Evolutionary conservation across 2,113 vertebrate species (phyloP), one percentile per base, ranked within the genome.

Genomic region (Ictalurus furcatus): DNA sequence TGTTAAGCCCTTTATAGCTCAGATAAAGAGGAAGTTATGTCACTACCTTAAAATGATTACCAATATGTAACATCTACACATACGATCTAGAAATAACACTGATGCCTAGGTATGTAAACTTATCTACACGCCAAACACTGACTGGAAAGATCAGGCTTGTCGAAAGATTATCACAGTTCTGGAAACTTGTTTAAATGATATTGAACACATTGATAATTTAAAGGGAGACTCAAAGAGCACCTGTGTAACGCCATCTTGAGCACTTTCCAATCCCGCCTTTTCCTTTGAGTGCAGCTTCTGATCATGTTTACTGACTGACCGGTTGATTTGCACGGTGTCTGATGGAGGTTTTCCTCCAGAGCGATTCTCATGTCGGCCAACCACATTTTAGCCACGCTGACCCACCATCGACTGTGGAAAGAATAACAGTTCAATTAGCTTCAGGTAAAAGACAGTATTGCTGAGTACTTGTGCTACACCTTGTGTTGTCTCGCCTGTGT

Each of bases 341-440:
- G 30, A 82, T 23, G 23, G 12, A n/a, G 12, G 69, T 21, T 34
- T 40, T 65, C 23, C 5, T 67, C 71, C 56, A 37, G 69, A 69
- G 44, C 0, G 2, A 76, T 17, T 52, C 30, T 91, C 71, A 91
- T 34, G 85, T 73, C 4, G 85, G 85, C 85, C 88, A 87, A n/a
- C 34, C 59, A 84, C 44, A 54, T 52, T 58, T 87, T 5, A 89
- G 6, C 87, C 87, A 87, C 3, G 37, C 28, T 87, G 69, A 28
- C 16, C 19, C 25, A 0, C 19, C 0, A 1, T 52, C 17, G n/a
- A 9, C 90, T 91, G 85, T 56, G 67, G 40, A 71, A 65, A 63
- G 48, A 86, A 1, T 6, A 54, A 59, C 19, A 82, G 17, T 67
- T 40, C 40, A 73, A 37, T 80, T 71, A 87, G 17, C 52, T 30